Conservation (phyloP, 2,113 vertebrate genomes). For the Gymnorhina tibicen region DNA sequence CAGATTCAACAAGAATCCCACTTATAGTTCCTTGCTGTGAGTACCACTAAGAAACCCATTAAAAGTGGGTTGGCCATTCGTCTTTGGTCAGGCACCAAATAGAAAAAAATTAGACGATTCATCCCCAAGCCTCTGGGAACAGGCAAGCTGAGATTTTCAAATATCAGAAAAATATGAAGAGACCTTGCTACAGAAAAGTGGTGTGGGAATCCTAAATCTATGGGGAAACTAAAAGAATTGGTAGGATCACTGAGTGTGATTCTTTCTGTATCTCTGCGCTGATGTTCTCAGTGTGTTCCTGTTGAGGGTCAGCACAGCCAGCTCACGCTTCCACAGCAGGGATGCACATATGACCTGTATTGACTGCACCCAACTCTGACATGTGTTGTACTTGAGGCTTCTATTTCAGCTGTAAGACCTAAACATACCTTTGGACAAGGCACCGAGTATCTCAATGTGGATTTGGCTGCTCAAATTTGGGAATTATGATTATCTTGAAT, state of each 20-base stretch:
- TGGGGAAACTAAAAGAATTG: background rate
- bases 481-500: background rate
- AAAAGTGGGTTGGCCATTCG: background rate
- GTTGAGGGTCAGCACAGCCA: background rate
- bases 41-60: background rate
- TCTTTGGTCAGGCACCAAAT: background rate
- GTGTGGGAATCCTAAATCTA: background rate
- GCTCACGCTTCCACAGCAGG: background rate
- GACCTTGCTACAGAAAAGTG: background rate
- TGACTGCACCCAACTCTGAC: background rate
- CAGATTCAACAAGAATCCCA: background rate
- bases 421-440: background rate
- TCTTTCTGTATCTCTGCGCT: background rate
- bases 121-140: background rate
- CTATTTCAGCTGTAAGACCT: background rate
- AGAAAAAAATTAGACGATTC: background rate
- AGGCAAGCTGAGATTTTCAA: background rate
- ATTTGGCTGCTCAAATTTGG: background rate
- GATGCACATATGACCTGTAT: fast-evolving
- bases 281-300: background rate
- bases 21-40: background rate
- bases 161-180: background rate
- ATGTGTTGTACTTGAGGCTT: fast-evolving
- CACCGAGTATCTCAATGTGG: background rate
- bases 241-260: background rate